Evolutionary conservation across 1,140 invertebrate species (phyloP).

Genomic region (Zophobas atratus): DNA sequence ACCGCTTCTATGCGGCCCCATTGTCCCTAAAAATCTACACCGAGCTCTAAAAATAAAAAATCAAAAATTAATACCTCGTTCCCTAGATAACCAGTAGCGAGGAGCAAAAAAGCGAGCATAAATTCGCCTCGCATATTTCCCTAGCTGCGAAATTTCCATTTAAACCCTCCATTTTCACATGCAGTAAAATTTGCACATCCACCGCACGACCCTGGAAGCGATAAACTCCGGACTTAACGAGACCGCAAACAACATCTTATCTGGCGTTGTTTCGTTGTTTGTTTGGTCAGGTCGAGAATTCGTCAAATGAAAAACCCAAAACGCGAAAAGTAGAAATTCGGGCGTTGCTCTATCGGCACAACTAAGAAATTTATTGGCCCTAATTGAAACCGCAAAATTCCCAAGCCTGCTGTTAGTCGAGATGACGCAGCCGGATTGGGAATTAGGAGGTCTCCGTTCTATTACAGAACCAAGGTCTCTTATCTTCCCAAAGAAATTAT

Average conservation of each 20-base stretch:
- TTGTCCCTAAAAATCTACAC: no score
- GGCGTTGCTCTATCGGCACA: neutral
- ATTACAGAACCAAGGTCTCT: slow-evolving; percentile 11
- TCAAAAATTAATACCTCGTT: no score
- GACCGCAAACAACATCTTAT: neutral
- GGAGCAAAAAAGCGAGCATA: no score
- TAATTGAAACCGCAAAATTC: slow-evolving; percentile 12
- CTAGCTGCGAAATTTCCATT: no score
- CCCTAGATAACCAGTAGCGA: no score
- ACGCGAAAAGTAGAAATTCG: neutral
- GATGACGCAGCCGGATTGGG: slow-evolving; percentile 1
- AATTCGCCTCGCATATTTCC: no score
- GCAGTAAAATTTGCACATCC: no score
- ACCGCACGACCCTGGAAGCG: neutral
- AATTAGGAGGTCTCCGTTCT: neutral
- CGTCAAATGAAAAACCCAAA: neutral
- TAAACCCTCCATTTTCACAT: no score
- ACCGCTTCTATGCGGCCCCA: no score
- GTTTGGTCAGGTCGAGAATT: neutral
- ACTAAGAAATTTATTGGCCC: slow-evolving; percentile 8
- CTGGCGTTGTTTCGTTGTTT: neutral
- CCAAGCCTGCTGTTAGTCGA: neutral
- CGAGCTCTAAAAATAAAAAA: no score
- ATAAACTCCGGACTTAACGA: neutral
- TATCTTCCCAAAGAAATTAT: slow-evolving; percentile 12